Conservation (phyloP, 2,797 vertebrate species). For the Oceanodroma leucorhoa region DNA sequence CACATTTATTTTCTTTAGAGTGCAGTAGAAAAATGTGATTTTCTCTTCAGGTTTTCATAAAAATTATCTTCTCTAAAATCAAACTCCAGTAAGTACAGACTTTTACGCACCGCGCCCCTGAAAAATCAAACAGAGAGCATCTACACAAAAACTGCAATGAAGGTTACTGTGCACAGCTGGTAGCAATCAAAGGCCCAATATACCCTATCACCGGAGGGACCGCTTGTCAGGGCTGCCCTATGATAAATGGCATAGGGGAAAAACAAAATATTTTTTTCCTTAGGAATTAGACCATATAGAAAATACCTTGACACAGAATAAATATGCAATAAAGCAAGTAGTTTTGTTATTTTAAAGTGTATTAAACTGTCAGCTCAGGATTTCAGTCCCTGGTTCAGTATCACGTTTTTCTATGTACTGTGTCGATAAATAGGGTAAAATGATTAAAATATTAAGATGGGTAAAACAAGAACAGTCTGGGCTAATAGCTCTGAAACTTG, state of each 20-base stretch:
- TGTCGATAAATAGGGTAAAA: neutral
- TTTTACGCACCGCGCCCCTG: neutral
- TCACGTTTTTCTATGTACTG: neutral
- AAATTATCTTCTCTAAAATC: neutral
- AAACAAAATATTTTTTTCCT: neutral
- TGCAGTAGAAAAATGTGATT: neutral
- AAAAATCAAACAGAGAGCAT: neutral
- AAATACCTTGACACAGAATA: neutral
- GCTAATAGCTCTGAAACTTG: neutral
- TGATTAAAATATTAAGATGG: neutral
- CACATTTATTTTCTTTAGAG: neutral
- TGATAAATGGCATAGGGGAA: neutral
- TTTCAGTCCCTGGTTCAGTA: neutral
- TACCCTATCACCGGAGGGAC: neutral
- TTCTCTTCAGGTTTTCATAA: neutral
- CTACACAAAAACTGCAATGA: neutral
- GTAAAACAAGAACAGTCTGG: neutral
- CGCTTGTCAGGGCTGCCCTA: neutral
- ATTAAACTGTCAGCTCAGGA: neutral
- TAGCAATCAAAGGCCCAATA: neutral
- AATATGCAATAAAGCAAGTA: neutral
- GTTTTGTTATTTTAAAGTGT: neutral
- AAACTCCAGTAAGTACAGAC: neutral
- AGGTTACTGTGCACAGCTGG: neutral
- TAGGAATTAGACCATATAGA: neutral